These are phyloP conservation scores for Plebejus argus DNA, from an alignment of 2,888 invertebrate genomes.

Conservation along the genomic window DNA sequence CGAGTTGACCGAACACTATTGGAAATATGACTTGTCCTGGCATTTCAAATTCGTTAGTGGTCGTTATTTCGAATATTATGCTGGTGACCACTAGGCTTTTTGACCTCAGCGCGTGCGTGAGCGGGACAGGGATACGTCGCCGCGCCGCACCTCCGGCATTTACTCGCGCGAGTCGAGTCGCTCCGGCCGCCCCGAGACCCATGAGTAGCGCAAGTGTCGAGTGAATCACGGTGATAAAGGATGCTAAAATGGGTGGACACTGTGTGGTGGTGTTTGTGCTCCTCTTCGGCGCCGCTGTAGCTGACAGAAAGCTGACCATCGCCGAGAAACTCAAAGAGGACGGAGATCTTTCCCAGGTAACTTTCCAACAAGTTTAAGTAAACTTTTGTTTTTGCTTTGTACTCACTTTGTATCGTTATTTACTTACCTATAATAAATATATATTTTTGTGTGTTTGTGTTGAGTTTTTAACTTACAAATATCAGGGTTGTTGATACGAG, in stretches of 20 bases:
- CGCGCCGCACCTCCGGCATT: constrained; percentile 68
- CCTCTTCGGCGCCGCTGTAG: constrained; percentile 56
- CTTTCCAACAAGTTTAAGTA: constrained; percentile 44
- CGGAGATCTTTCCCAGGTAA: constrained; percentile 85
- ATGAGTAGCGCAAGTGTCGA: constrained; percentile 66
- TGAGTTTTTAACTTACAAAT: not conserved
- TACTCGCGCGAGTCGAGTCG: constrained; percentile 58
- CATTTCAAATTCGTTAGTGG: constrained; percentile 35
- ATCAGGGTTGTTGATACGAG: not conserved
- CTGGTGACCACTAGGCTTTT: constrained; percentile 54
- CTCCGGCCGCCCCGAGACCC: constrained; percentile 53
- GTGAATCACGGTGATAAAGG: constrained; percentile 47
- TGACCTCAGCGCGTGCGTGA: constrained; percentile 52
- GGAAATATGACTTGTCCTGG: not conserved
- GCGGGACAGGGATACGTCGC: constrained; percentile 54
- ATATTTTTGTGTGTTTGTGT: not conserved
- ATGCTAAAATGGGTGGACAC: constrained; percentile 58
- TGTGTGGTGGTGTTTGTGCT: constrained; percentile 70
- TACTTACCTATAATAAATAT: not conserved
- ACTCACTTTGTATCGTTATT: not conserved
- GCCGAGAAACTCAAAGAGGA: constrained; percentile 84
- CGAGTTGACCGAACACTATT: not conserved
- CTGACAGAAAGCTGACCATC: constrained; percentile 75
- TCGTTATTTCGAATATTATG: constrained; percentile 52
- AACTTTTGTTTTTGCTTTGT: constrained; percentile 9